Evolutionary conservation across 2,113 vertebrate species (phyloP), one percentile per base, ranked within the genome.

Genomic region (Bombycilla garrulus): DNA sequence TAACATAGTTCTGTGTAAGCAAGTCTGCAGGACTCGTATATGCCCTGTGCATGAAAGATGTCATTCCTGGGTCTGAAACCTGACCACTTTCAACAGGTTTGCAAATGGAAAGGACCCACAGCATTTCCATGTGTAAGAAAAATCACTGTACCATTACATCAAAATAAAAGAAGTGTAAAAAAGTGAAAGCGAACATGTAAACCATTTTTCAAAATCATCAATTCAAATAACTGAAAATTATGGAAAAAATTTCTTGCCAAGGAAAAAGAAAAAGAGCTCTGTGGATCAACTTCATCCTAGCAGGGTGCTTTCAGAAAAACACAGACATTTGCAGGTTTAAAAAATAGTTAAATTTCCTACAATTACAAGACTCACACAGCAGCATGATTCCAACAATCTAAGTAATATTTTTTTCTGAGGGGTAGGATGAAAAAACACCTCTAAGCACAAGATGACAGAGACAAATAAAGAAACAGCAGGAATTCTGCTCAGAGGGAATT

Each of bases 391-490:
- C 70, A 85, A 35, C 8, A 57, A 70, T 60, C 53, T 61, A 70
- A 81, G n/a, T 25, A 48, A 48, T 4, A 7, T 65, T 76, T 88
- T 66, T 79, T 85, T 83, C 51, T 44, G 44, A 86, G 38, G 15
- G 40, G 10, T 10, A 79, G 92, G 51, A 19, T 61, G 57, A 83
- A 93, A 91, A 91, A 88, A n/a, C 35, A 81, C n/a, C 44, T 89
- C 72, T 62, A 81, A 90, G 82, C 60, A 78, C 21, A 58, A 86
- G 47, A 71, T 84, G 51, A 82, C 42, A 80, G 51, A 58, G 42
- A 82, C 50, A 76, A 92, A 95, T 50, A 94, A 90, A 91, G 58
- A 61, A 74, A 66, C 67, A 80, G 47, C 54, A 90, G 51, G 79
- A 88, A 60, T 22, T 78, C 42, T n/a, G 60, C 71, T 80, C 38